A percentile compares a stretch with the other conserved stretches of the same genome.
Conservation (phyloP, 2,888 invertebrate genomes). For the Lordiphosa andalusiaca region DNA sequence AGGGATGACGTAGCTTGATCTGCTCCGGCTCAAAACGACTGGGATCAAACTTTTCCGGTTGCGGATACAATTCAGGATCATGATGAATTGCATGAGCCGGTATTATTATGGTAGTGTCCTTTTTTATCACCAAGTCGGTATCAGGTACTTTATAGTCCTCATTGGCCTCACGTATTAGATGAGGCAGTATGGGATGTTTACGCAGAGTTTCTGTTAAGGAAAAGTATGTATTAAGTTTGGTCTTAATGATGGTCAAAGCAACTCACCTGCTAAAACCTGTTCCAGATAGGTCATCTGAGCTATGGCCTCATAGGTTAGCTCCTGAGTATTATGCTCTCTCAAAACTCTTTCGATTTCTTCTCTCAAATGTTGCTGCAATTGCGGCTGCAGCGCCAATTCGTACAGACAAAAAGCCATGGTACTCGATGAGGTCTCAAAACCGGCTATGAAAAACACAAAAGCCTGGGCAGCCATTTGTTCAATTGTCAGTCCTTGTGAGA, state of each 20-base stretch:
- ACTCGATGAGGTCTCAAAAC: slow-evolving; percentile 85
- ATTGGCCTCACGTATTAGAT: slow-evolving; percentile 80
- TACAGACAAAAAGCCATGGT: slow-evolving; percentile 81
- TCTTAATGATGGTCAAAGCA: too few relatives aligned
- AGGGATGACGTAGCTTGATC: slow-evolving; percentile 80
- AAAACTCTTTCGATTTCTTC: too few relatives aligned
- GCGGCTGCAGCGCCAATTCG: slow-evolving; percentile 26
- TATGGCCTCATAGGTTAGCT: too few relatives aligned
- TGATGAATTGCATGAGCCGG: slow-evolving; percentile 82
- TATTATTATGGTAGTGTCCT: slow-evolving; percentile 54
- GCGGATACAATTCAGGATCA: slow-evolving; percentile 80
- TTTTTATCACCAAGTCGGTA: slow-evolving; percentile 80
- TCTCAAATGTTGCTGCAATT: too few relatives aligned
- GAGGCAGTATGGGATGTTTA: slow-evolving; percentile 82
- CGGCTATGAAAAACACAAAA: slow-evolving; percentile 79
- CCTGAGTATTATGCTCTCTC: too few relatives aligned
- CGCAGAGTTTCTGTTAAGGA: slow-evolving; percentile 81
- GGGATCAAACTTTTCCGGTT: slow-evolving; percentile 84
- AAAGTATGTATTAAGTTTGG: too few relatives aligned
- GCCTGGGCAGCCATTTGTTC: slow-evolving; percentile 80
- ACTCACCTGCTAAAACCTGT: too few relatives aligned
- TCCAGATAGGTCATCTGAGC: too few relatives aligned
- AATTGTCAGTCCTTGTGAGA: slow-evolving; percentile 66
- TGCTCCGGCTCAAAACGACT: slow-evolving; percentile 83
- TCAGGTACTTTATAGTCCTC: slow-evolving; percentile 81